Evolutionary conservation across 2,797 vertebrate species (phyloP).

Genomic region (Diglossa cyanea): DNA sequence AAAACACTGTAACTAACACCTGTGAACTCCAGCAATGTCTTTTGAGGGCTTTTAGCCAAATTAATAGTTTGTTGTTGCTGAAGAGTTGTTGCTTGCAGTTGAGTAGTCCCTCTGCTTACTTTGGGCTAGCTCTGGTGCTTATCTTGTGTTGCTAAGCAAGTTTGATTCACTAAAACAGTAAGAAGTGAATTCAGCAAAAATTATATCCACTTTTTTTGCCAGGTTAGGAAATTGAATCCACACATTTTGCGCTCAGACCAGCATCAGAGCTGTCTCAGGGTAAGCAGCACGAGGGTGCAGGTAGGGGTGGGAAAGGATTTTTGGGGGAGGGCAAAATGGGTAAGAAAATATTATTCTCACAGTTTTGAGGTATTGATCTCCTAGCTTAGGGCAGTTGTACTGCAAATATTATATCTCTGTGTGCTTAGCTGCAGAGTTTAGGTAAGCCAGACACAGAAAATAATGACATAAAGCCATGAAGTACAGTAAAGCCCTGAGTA

Average conservation of each 20-base stretch:
- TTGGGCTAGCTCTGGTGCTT: slow-evolving; percentile 61
- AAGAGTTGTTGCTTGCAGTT: neutral
- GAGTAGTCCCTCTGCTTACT: slow-evolving; percentile 17
- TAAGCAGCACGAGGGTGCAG: slow-evolving; percentile 15
- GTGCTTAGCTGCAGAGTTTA: neutral
- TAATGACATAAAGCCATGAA: neutral
- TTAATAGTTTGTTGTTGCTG: neutral
- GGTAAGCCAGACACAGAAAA: neutral
- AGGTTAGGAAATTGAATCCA: slow-evolving; percentile 46
- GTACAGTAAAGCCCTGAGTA: neutral
- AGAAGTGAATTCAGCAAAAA: slow-evolving; percentile 27
- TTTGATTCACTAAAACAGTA: slow-evolving; percentile 11
- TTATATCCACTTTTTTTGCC: slow-evolving; percentile 20
- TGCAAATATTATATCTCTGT: neutral
- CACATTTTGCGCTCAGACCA: slow-evolving; percentile 38
- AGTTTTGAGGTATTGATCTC: neutral
- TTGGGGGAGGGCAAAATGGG: neutral
- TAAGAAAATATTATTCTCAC: neutral
- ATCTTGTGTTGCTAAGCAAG: slow-evolving; percentile 6
- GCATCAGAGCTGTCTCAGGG: slow-evolving; percentile 49
- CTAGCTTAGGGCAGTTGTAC: neutral
- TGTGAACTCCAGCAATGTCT: neutral
- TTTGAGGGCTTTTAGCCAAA: neutral
- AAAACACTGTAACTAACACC: neutral
- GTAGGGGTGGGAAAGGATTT: neutral